A percentile compares a stretch with the other conserved stretches of the same genome.
Conservation (phyloP, 2,797 vertebrate genomes). For the Loris lydekkerianus region DNA sequence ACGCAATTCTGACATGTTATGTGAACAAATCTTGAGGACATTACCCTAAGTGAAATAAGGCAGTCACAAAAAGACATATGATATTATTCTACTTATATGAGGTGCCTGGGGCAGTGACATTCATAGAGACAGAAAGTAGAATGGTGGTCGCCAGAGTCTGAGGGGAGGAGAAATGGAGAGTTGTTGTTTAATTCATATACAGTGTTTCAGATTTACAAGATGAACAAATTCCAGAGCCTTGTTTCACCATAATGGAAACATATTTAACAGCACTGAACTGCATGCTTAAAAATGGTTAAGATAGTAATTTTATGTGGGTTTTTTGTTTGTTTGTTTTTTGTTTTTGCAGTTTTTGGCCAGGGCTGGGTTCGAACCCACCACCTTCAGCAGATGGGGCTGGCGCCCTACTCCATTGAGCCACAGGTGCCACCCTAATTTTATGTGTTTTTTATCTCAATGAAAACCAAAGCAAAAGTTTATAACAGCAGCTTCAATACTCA, state of each 20-base stretch:
- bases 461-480: not conserved
- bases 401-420: too few species aligned
- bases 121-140: not conserved
- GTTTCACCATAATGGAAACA: not conserved
- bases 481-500: not conserved
- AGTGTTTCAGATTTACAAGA: not conserved
- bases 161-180: not conserved
- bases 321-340: not conserved
- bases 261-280: not conserved
- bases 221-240: not conserved
- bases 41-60: not conserved
- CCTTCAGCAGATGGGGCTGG: too few species aligned
- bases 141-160: not conserved
- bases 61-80: not conserved
- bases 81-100: not conserved
- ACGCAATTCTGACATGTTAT: not conserved
- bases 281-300: not conserved
- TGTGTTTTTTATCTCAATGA: not conserved
- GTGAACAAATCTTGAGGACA: not conserved
- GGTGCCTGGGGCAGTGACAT: not conserved
- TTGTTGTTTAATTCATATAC: not conserved
- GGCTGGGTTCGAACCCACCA: too few species aligned
- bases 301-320: not conserved
- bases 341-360: too few species aligned
- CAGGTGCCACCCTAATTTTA: not conserved